Evolutionary conservation across 2,797 vertebrate species (phyloP).

Genomic region (Betta splendens): DNA sequence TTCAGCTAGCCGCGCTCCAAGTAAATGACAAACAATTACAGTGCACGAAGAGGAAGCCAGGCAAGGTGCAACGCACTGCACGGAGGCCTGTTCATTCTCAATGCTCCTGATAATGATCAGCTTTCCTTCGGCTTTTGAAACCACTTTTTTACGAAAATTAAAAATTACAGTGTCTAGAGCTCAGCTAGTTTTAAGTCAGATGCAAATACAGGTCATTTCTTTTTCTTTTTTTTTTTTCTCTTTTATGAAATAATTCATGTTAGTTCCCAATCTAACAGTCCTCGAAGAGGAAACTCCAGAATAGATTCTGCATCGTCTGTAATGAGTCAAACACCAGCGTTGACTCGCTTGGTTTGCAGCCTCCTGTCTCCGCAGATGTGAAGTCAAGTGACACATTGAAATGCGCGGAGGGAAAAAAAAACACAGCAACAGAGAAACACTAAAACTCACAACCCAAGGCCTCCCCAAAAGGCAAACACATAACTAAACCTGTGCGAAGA

Average conservation of each 20-base stretch:
- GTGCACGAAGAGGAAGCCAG: constrained; percentile 40
- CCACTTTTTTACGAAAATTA: constrained; percentile 27
- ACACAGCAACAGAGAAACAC: constrained; percentile 49
- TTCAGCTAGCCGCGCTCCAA: constrained; percentile 87
- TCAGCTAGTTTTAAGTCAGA: no score
- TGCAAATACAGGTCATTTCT: background rate
- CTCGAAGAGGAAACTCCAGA: constrained; percentile 63
- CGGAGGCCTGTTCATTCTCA: no score
- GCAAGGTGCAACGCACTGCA: constrained; percentile 71
- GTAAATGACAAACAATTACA: constrained; percentile 87
- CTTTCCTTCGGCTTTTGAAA: no score
- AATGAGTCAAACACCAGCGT: constrained; percentile 68
- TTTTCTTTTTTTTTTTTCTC: background rate
- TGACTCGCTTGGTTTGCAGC: constrained; percentile 72
- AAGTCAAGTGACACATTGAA: constrained; percentile 74
- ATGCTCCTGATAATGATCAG: no score
- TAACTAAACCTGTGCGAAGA: constrained; percentile 80
- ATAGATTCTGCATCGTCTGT: constrained; percentile 61
- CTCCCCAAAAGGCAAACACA: constrained; percentile 81
- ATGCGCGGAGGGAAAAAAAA: constrained; percentile 37
- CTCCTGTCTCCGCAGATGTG: constrained; percentile 78
- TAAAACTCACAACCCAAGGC: constrained; percentile 75
- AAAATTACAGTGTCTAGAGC: no score
- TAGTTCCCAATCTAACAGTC: constrained; percentile 23
- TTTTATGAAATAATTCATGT: background rate